These are phyloP conservation scores for Scomber japonicus DNA, from an alignment of 2,113 vertebrate genomes.

Conservation along the genomic window DNA sequence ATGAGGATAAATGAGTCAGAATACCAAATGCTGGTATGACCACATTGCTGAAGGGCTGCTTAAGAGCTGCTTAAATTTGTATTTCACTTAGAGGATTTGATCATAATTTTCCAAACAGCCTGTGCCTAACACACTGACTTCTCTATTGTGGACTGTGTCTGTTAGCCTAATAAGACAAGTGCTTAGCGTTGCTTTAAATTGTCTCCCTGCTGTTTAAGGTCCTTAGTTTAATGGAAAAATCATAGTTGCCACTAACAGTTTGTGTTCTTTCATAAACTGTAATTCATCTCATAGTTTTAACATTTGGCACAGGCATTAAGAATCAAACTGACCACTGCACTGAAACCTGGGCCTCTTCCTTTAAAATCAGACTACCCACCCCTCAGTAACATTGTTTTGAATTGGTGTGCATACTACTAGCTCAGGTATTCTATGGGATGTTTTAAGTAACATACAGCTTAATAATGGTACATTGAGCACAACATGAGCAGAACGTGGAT, in stretches of 20 bases:
- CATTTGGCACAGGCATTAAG: conserved; percentile 17
- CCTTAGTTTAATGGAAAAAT: conserved; percentile 16
- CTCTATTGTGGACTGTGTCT: conserved; percentile 3
- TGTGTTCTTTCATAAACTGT: conserved; percentile 15
- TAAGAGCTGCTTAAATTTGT: background rate
- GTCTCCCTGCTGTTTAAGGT: conserved; percentile 15
- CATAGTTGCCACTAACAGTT: conserved; percentile 16
- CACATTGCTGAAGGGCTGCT: background rate
- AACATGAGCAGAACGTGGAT: background rate
- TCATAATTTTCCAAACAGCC: background rate
- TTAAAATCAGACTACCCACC: conserved; percentile 6
- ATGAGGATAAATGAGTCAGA: background rate
- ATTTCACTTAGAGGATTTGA: conserved; percentile 1
- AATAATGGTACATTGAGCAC: background rate
- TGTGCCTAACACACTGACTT: conserved; percentile 3
- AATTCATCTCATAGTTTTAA: conserved; percentile 22
- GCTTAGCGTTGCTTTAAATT: conserved; percentile 34
- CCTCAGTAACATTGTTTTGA: background rate
- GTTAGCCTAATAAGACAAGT: conserved; percentile 23
- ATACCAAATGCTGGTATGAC: background rate
- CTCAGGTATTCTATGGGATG: background rate
- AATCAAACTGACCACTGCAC: background rate
- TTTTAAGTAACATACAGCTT: background rate
- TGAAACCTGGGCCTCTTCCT: conserved; percentile 10
- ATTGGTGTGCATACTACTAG: background rate